These are phyloP conservation scores for Penelope pileata DNA, from an alignment of 2,113 vertebrate species.

Conservation along the genomic window DNA sequence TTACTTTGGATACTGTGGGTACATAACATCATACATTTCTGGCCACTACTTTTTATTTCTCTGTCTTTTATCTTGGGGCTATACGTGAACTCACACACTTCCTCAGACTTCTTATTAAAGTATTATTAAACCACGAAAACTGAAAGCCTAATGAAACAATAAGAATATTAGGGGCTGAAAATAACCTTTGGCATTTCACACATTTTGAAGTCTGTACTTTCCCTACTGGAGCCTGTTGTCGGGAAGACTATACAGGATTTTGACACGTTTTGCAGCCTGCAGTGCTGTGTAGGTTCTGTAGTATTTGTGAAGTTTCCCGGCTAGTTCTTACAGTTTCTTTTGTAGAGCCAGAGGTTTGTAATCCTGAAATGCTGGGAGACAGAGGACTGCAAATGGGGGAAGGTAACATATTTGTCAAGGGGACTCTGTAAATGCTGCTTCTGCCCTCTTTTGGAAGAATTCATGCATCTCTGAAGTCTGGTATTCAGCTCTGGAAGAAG, in stretches of 20 bases:
- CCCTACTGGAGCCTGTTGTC: neutral
- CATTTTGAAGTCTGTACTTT: neutral
- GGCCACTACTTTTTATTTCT: neutral
- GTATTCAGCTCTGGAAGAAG: neutral
- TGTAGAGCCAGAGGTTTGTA: slow-evolving; percentile 3
- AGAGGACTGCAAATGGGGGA: neutral
- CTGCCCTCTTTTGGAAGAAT: slow-evolving; percentile 75
- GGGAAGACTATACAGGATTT: neutral
- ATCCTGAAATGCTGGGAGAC: neutral
- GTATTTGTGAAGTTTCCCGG: neutral
- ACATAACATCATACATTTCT: neutral
- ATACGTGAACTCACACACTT: neutral
- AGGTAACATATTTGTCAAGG: neutral
- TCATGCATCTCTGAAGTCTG: slow-evolving; percentile 26
- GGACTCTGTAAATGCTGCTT: slow-evolving; percentile 70
- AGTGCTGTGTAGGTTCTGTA: neutral
- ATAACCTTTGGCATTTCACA: neutral
- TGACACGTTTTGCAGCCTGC: neutral
- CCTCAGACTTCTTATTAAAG: neutral
- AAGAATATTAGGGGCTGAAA: neutral
- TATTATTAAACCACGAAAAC: neutral
- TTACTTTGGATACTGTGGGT: neutral
- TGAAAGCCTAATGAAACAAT: neutral
- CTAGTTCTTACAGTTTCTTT: neutral
- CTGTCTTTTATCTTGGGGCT: neutral